Base-by-base conservation (phyloP, 2,113 vertebrate species). In the Hemibagrus wyckioides region DNA sequence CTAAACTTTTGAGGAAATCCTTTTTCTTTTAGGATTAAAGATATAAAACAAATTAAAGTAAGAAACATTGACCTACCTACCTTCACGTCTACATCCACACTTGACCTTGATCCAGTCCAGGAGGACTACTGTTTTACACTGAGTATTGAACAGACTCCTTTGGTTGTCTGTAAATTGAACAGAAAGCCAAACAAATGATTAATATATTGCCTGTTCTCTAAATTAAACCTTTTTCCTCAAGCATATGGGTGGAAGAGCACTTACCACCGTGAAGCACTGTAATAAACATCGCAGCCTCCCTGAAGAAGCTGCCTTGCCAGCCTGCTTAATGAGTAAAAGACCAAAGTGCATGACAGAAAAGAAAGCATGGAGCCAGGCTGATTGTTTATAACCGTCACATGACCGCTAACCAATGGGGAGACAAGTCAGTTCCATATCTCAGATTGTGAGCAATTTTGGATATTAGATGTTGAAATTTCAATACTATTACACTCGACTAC, bases 241-340 rank as follows among this genome's bases (percentile, higher is more conserved):
- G 57, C 17, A 25, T 36, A 71, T 33, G 57, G 19, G 50, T 33
- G 75, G 10, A 50, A 39, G 4, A 71, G 21, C 28, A 59, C 85
- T 82, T 75, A 87, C 79, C 85, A 30, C 85, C 79, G 39, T 87
- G 65, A 50, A 87, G 79, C 65, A 87, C 63, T 57, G 79, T 87
- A 75, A 82, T 87, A 82, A 87, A 82, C 85, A 87, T 87, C 50
- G 79, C 13, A 69, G 36, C 4, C 79, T 36, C 17, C 65, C 39
- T 17, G 65, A 59, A 8, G 36, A 81, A 69, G 4, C 61, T 54
- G 33, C 21, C 36, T 39, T 82, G 63, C 9, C 19, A 56, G 23
- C 23, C 33, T 77, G 21, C 71, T 86, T 75, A 73, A 61, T 82
- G 57, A 82, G 30, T 82, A 41, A 82, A 73, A 67, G 75, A 80